phyloP scores from a whole-genome alignment of 2,888 invertebrate species.

The Himalopsyche japonica region DNA sequence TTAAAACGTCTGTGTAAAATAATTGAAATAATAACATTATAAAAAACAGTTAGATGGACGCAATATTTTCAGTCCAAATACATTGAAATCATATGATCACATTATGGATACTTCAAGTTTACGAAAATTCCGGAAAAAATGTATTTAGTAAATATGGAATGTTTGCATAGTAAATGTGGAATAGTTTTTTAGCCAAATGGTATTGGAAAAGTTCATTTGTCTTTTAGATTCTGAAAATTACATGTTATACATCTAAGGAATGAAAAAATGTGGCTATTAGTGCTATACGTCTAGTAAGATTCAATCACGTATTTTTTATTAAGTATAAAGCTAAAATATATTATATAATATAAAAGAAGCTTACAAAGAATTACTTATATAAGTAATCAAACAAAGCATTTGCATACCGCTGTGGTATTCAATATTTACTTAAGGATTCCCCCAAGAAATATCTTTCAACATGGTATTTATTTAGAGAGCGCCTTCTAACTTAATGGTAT shows the following conservation, averaged over 20 bases:
- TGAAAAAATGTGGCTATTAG: neutral
- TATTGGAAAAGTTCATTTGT: too few species aligned
- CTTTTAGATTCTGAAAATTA: too few species aligned
- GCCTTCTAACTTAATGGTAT: conserved; percentile 1
- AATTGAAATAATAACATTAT: too few species aligned
- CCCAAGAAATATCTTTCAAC: neutral
- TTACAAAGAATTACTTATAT: conserved; percentile 50
- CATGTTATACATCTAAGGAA: neutral
- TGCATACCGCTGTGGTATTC: conserved; percentile 14
- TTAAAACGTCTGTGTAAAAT: too few species aligned
- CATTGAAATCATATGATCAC: too few species aligned
- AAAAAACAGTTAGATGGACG: too few species aligned
- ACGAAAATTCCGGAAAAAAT: too few species aligned
- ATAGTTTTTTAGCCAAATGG: too few species aligned
- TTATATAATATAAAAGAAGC: conserved; percentile 41
- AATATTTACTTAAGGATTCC: neutral
- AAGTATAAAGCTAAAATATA: neutral
- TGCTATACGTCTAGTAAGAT: neutral
- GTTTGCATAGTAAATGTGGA: too few species aligned
- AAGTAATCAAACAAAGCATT: conserved; percentile 51
- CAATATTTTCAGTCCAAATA: too few species aligned
- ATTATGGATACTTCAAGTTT: too few species aligned
- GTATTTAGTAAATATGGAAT: too few species aligned
- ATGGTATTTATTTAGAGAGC: neutral
- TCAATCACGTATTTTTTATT: neutral